Base-by-base conservation (phyloP, 2,888 invertebrate genomes). In the Eupeodes luniger region DNA sequence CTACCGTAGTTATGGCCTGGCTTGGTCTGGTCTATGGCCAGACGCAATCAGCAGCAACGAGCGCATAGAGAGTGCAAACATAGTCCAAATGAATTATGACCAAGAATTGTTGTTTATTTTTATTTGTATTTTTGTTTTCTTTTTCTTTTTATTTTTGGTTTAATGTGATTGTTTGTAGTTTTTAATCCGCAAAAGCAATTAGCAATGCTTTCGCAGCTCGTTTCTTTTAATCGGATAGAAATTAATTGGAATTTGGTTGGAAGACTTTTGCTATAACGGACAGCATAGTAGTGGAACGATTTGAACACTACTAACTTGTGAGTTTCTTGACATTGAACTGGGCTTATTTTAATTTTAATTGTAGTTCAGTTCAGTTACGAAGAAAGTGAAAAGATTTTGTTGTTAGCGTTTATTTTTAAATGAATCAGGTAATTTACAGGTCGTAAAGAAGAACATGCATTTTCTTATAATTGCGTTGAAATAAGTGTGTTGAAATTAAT, bases 121-220 rank as follows among this genome's bases (percentile, higher is more conserved):
- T 55, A 49, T 74, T 40, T 40, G 40, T 40, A 7, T 40, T 7
- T 40, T 40, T 40, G 2, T 40, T 9, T 40, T 40, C 4, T 34
- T 16, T 34, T 11, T 34, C 67, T 16, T 34, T 11, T 34, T 12
- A 3, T 12, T 27, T 12, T 44, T 66, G 47, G 66, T 66, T 66
- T 62, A 12, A 40, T 62, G 40, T 62, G 62, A 62, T 40, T 82
- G 61, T 62, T 66, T 67, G 61, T 78, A 49, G 82, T 19, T 51
- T 72, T 66, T 69, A 47, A 64, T 51, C 61, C 47, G 67, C 62
- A 69, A 77, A 74, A 67, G 83, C 83, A 83, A 87, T 79, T 87
- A 76, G 70, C 78, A 49, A 57, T 62, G 69, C 59, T 86, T 86
- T 86, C 57, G 82, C 86, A 86, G 86, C 78, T 82, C 78, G 86